Base-by-base conservation (phyloP, 2,113 vertebrate genomes). In the Hoplias malabaricus region DNA sequence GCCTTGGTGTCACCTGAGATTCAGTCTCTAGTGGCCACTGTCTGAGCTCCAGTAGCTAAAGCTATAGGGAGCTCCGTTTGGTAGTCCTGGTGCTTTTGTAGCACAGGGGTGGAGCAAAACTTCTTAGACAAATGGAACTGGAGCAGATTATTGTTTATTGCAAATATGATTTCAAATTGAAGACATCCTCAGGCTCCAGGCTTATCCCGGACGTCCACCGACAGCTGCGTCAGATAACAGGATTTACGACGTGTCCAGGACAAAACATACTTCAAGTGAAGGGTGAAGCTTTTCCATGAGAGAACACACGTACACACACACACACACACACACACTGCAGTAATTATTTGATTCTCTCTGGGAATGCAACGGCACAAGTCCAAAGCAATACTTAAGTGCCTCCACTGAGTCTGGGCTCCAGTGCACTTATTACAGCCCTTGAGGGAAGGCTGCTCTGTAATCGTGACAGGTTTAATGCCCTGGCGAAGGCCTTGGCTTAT, bases 1-100 rank as follows among this genome's bases (percentile, higher is more conserved):
- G 87, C 92, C 57, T 61, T 53, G 48, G 19, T 91, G 88, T 94
- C 91, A 90, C 91, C 91, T 88, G 91, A 92, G 89, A 90, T 91
- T 91, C 89, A 87, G 66, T 80, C 88, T 84, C 92, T 89, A 85
- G 83, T 46, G 40, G 14, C n/a, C 14, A 61, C 74, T 13, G 43
- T 27, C 16, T 36, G 38, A n/a, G n/a, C n/a, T 66, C 19, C 11
- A 7, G 29, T 2, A 25, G 33, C 10, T 2, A 70, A 31, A 70
- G 0, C 2, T 1, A 36, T 50, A 33, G 9, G 31, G n/a, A 10
- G 8, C 40, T 42, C 8, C 40, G 4, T 53, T 53, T 62, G 71
- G 29, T 34, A 13, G 13, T 46, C 40, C n/a, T 21, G 11, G 6
- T 40, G 1, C 16, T 69, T 70, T 21, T 77, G 25, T 25, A 68